A percentile compares a stretch with the other conserved stretches of the same genome.
Conservation (phyloP, 2,113 vertebrate genomes). For the Eubucco bourcierii region DNA sequence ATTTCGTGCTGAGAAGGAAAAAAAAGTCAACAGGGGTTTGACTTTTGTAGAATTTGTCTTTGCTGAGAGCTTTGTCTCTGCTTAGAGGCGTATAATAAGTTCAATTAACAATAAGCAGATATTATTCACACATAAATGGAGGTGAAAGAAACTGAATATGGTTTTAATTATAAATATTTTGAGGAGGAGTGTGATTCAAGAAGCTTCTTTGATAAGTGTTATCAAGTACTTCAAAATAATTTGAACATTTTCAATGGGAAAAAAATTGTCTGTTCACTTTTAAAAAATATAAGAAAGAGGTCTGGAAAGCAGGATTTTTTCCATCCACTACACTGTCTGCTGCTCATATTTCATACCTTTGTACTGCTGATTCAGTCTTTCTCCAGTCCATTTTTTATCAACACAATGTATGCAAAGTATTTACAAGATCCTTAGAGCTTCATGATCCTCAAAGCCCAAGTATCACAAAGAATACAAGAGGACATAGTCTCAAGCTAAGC, state of each 20-base stretch:
- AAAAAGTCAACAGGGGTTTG: background rate
- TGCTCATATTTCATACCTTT: background rate
- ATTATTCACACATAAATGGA: background rate
- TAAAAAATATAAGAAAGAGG: background rate
- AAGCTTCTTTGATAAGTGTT: background rate
- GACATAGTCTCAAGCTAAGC: too few relatives aligned
- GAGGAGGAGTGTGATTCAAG: fast-evolving
- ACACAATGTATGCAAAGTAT: background rate
- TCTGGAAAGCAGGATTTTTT: background rate
- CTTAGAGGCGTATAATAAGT: background rate
- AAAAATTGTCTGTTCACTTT: background rate
- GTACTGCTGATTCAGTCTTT: background rate
- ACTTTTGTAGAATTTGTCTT: background rate
- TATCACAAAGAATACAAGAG: background rate
- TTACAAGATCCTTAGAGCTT: background rate
- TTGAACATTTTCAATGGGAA: background rate
- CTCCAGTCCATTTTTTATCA: background rate
- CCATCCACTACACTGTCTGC: background rate
- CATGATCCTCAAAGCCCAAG: background rate
- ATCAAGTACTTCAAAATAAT: background rate
- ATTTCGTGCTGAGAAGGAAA: background rate
- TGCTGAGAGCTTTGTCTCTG: background rate
- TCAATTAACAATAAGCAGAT: background rate
- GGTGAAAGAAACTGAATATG: background rate
- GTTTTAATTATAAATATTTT: background rate